These are phyloP conservation scores for Andrena trimmerana DNA, from an alignment of 2,888 invertebrate genomes.

Conservation along the genomic window DNA sequence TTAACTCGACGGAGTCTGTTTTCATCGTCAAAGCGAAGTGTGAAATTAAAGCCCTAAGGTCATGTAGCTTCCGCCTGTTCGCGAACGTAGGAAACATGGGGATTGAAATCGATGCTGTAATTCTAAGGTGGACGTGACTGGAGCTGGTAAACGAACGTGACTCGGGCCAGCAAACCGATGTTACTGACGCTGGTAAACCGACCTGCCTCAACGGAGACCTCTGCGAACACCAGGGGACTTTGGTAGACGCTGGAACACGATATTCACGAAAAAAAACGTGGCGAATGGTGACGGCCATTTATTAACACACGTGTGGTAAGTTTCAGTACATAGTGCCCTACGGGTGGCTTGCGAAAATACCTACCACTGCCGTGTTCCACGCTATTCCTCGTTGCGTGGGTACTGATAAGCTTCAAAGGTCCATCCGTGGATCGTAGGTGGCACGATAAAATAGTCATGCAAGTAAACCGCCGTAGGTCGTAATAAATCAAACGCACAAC, in stretches of 20 bases:
- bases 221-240: not conserved
- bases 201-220: slow-evolving; percentile 2
- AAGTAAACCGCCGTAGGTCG: not conserved
- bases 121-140: slow-evolving; percentile 4
- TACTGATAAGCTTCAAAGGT: not conserved
- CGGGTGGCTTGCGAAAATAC: not conserved
- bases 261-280: not conserved
- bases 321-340: not conserved
- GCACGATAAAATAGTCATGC: slow-evolving; percentile 8
- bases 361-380: not conserved
- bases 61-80: not conserved
- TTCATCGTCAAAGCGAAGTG: not conserved
- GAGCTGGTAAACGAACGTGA: not conserved
- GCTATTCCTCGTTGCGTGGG: slow-evolving; percentile 9
- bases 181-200: not conserved
- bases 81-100: not conserved
- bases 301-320: not conserved
- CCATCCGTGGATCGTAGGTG: slow-evolving; percentile 37
- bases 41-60: not conserved
- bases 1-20: not conserved
- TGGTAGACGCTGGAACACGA: not conserved
- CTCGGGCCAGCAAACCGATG: not conserved
- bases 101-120: slow-evolving; percentile 8
- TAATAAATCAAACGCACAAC: not conserved
- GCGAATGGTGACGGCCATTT: not conserved